Percentiles rank a stretch among this genome's conserved stretches.
phyloP scores from a whole-genome alignment of 1,140 invertebrate genomes.

The Atta texana region DNA sequence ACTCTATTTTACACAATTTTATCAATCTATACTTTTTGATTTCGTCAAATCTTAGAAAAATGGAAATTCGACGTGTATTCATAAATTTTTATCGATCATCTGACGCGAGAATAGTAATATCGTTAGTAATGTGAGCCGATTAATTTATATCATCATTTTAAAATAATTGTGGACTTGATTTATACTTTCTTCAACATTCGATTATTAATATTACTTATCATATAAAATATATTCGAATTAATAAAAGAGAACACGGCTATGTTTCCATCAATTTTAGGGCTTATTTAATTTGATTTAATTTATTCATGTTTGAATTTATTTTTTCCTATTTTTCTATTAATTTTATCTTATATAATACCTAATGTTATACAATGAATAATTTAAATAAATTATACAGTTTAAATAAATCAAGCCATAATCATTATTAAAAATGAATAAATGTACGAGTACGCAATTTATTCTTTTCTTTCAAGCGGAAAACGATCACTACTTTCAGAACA shows the following conservation, averaged over 20 bases:
- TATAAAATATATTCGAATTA: background rate
- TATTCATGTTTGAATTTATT: conserved; percentile 6
- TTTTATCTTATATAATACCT: conserved; percentile 1
- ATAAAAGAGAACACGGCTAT: background rate
- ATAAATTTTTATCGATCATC: background rate
- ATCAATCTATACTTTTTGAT: background rate
- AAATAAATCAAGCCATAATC: background rate
- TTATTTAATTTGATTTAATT: conserved; percentile 5
- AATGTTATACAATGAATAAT: background rate
- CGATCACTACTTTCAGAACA: conserved; percentile 22
- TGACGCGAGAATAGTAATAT: background rate
- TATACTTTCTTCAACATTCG: background rate
- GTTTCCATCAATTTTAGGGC: background rate
- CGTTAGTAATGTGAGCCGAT: background rate
- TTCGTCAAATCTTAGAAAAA: conserved; percentile 18
- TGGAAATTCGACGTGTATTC: conserved; percentile 4
- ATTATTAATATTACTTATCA: background rate
- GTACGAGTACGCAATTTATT: background rate
- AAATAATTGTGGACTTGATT: conserved; percentile 9
- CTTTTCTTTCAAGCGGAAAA: conserved; percentile 11
- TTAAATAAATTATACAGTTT: background rate
- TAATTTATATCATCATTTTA: background rate
- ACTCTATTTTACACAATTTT: background rate
- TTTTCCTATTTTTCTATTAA: conserved; percentile 3
- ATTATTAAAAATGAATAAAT: conserved; percentile 20